Percentiles rank a stretch among this genome's conserved stretches.
These are phyloP conservation scores for Amphimallon solstitiale DNA, from an alignment of 2,888 invertebrate genomes.

Conservation along the genomic window DNA sequence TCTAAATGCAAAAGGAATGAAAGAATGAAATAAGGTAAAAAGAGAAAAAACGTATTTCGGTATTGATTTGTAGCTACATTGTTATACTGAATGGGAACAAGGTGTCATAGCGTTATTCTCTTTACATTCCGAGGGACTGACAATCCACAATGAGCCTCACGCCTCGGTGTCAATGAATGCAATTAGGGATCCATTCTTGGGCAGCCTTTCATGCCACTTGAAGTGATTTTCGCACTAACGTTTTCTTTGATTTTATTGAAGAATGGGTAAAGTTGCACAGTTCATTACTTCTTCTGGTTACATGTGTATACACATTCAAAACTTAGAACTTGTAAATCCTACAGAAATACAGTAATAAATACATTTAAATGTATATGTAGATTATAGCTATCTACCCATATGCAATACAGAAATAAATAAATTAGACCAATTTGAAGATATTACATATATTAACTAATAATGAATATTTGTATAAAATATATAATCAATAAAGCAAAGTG, in stretches of 20 bases:
- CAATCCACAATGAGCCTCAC: constrained; percentile 54
- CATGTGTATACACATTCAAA: too few species aligned
- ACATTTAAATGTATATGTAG: too few species aligned
- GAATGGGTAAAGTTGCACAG: constrained; percentile 22
- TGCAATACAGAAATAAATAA: too few species aligned
- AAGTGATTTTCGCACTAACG: constrained; percentile 39
- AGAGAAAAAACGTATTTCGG: constrained; percentile 49
- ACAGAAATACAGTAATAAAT: too few species aligned
- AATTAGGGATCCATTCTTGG: constrained; percentile 61
- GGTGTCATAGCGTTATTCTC: constrained; percentile 57
- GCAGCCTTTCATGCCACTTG: constrained; percentile 42
- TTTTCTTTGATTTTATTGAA: constrained; percentile 35
- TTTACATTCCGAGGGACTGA: constrained; percentile 48
- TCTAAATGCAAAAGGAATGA: constrained; percentile 25
- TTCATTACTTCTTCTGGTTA: neutral
- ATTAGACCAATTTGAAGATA: too few species aligned
- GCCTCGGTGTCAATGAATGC: constrained; percentile 62
- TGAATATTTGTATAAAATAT: too few species aligned
- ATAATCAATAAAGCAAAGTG: too few species aligned
- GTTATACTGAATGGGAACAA: constrained; percentile 56
- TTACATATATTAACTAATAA: too few species aligned
- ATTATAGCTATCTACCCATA: too few species aligned
- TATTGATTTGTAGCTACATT: constrained; percentile 56
- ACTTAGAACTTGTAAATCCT: too few species aligned
- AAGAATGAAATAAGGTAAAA: neutral